Evolutionary conservation across 2,797 vertebrate genomes (phyloP), one percentile per base, ranked within the genome.

Genomic region (Zalophus californianus): DNA sequence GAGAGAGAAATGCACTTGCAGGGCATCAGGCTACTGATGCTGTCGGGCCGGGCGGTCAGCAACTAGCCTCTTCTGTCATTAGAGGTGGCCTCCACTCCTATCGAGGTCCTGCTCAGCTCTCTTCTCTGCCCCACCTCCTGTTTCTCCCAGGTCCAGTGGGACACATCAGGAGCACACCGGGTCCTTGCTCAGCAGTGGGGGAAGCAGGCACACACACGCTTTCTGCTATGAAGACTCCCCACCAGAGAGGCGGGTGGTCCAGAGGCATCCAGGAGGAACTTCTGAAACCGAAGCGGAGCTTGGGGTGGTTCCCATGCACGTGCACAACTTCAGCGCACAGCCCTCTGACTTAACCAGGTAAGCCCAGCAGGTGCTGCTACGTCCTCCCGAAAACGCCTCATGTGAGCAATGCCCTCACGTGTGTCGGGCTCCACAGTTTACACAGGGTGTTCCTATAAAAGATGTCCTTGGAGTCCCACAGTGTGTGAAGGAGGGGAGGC

Each of bases 31-130:
- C 44, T 3, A 11, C 38, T 2, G 2, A 54, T 4, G 7, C 3
- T 2, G 0, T 0, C 13, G 32, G 38, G 35, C 58, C 3, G 14
- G 0, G 1, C 6, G 2, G 3, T 4, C 23, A 1, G 25, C 8
- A 2, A 8, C 3, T 7, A 18, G 14, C 13, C 41, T 5, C 64
- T 5, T 23, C 48, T 9, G 29, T 4, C 5, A 1, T 41, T 1
- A 3, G 44, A 21, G 8, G 2, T 3, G 66, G 29, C 21, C 16
- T 15, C 32, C 9, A 3, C 12, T 48, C 32, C 9, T 0, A 7
- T 7, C 13, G 8, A 0, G 41, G 5, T 35, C 75, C 3, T 14
- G 13, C 20, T 23, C 12, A 35, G 54, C 54, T 27, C n/a, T 25
- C 7, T 48, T 25, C 50, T 48, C 44, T 4, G 32, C 4, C 6